Evolutionary conservation across 2,113 vertebrate species (phyloP).

Genomic region (Solenodon paradoxus): DNA sequence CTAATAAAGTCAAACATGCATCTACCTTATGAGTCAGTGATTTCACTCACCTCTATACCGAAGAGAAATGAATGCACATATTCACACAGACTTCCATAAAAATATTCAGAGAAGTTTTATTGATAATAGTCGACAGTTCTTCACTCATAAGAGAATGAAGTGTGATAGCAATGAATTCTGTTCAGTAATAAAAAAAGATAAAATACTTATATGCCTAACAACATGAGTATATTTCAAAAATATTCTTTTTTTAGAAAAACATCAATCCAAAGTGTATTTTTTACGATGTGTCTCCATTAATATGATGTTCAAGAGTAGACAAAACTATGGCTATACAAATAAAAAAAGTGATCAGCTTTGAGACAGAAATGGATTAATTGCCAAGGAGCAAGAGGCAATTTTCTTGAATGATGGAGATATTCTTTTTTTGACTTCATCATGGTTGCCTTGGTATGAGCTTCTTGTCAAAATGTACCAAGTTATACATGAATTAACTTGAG

Average conservation of each 20-base stretch:
- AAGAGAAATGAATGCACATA: not conserved
- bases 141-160: no score
- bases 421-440: not conserved
- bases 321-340: not conserved
- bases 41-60: no score
- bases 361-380: not conserved
- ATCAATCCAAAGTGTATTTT: not conserved
- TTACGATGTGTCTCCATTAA: not conserved
- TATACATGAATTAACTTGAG: not conserved
- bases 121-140: not conserved
- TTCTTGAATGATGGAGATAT: not conserved
- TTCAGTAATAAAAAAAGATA: not conserved
- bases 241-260: not conserved
- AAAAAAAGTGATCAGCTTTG: not conserved
- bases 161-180: not conserved
- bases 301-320: not conserved
- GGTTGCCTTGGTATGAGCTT: not conserved
- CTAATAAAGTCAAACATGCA: not conserved
- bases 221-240: not conserved
- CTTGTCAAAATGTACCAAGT: not conserved
- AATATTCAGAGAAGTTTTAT: not conserved
- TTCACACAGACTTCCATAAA: not conserved
- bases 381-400: accelerated
- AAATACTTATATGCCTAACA: not conserved
- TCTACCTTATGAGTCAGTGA: not conserved